These are phyloP conservation scores for Meles meles DNA, from an alignment of 2,113 vertebrate species.

Conservation along the genomic window DNA sequence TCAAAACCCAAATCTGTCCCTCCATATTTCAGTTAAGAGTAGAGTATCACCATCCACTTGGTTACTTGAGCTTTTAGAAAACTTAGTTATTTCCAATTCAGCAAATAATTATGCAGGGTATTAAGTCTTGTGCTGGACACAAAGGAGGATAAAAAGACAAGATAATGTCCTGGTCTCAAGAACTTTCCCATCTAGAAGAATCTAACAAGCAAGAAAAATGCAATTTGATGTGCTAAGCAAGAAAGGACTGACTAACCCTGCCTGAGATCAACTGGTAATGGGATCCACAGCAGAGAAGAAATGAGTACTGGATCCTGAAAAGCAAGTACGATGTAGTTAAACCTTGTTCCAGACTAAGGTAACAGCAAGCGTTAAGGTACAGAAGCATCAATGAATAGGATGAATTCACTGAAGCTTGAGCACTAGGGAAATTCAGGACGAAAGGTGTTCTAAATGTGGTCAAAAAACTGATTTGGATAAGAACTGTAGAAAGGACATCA, in stretches of 20 bases:
- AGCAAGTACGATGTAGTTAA: background rate
- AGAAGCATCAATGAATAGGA: background rate
- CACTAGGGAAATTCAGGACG: background rate
- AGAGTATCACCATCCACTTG: background rate
- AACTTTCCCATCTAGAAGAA: background rate
- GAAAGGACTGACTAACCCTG: background rate
- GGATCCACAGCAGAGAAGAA: background rate
- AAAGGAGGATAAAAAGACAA: background rate
- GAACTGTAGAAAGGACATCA: background rate
- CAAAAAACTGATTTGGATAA: background rate
- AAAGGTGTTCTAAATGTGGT: background rate
- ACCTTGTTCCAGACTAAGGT: background rate
- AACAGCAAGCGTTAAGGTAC: background rate
- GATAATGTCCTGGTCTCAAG: background rate
- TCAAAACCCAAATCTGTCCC: background rate
- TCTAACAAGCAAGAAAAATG: background rate
- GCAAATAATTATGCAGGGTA: background rate
- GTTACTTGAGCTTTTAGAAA: slow-evolving; percentile 5
- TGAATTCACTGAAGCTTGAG: background rate
- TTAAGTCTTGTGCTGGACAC: background rate
- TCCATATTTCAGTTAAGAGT: background rate
- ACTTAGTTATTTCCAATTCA: background rate
- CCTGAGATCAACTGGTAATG: background rate
- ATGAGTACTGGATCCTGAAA: background rate
- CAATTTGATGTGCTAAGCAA: background rate